phyloP scores from a whole-genome alignment of 2,113 vertebrate genomes.

The Bagarius yarrelli region DNA sequence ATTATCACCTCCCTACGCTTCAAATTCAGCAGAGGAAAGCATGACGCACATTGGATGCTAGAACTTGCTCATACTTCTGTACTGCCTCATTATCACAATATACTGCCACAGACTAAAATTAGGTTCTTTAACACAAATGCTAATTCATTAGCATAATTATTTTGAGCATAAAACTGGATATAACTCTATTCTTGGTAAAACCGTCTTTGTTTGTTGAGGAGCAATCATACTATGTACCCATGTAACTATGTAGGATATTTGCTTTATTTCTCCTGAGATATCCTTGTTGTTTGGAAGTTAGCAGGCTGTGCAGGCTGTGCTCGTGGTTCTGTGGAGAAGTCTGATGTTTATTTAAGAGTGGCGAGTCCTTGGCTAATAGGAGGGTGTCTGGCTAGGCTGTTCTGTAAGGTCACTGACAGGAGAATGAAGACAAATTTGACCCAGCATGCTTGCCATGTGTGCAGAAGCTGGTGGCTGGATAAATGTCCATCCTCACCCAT shows the following conservation, averaged over 20 bases:
- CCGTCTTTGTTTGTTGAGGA: background rate
- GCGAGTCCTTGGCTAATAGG: slow-evolving; percentile 23
- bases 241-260: slow-evolving; percentile 3
- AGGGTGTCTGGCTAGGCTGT: slow-evolving; percentile 28
- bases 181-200: background rate
- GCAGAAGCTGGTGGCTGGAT: slow-evolving; percentile 50
- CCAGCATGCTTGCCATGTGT: slow-evolving; percentile 53
- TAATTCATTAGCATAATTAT: background rate
- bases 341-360: slow-evolving; percentile 57
- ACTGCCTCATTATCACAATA: slow-evolving; percentile 39
- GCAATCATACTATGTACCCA: background rate
- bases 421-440: slow-evolving; percentile 63
- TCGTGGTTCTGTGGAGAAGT: slow-evolving; percentile 44
- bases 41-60: slow-evolving; percentile 16
- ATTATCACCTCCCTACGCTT: slow-evolving; percentile 58
- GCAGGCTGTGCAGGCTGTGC: slow-evolving; percentile 57
- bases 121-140: background rate
- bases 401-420: slow-evolving; percentile 39
- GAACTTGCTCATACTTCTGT: slow-evolving; percentile 6
- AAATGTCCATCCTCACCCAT: slow-evolving; percentile 17
- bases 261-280: slow-evolving; percentile 57
- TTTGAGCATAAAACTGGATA: background rate
- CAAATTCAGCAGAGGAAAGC: slow-evolving; percentile 28
- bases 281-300: slow-evolving; percentile 54
- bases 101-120: slow-evolving; percentile 4